Conservation (phyloP, 2,113 vertebrate genomes). For the Leucopsar rothschildi region DNA sequence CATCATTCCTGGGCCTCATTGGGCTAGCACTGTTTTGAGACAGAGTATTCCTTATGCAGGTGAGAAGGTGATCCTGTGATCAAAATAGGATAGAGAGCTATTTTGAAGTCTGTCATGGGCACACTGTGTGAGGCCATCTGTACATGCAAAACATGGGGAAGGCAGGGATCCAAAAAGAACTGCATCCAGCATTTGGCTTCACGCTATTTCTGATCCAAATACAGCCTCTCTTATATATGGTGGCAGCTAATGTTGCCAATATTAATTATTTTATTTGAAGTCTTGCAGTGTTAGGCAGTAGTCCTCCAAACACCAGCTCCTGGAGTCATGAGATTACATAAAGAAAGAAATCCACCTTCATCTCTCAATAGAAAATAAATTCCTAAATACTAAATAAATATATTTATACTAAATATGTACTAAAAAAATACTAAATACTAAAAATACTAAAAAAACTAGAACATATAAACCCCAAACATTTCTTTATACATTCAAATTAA, state of each 20-base stretch:
- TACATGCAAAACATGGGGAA: background rate
- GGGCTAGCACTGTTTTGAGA: background rate
- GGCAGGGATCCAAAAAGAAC: background rate
- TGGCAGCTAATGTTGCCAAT: background rate
- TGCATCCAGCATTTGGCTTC: background rate
- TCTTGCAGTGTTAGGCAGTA: background rate
- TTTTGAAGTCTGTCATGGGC: background rate
- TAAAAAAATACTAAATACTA: background rate
- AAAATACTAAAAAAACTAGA: background rate
- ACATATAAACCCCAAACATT: background rate
- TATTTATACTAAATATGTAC: background rate
- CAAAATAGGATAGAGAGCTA: background rate
- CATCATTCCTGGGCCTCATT: background rate
- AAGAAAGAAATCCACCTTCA: background rate
- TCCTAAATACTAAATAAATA: background rate
- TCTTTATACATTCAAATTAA: background rate
- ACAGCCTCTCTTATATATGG: background rate
- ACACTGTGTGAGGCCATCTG: background rate
- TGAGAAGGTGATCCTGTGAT: background rate
- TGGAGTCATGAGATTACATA: background rate
- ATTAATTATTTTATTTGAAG: background rate
- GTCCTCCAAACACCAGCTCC: background rate
- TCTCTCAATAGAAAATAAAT: background rate
- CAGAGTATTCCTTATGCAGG: constrained; percentile 1
- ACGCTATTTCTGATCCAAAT: background rate